Conservation (phyloP, 2,888 invertebrate species). For the Brachylomia viminalis region DNA sequence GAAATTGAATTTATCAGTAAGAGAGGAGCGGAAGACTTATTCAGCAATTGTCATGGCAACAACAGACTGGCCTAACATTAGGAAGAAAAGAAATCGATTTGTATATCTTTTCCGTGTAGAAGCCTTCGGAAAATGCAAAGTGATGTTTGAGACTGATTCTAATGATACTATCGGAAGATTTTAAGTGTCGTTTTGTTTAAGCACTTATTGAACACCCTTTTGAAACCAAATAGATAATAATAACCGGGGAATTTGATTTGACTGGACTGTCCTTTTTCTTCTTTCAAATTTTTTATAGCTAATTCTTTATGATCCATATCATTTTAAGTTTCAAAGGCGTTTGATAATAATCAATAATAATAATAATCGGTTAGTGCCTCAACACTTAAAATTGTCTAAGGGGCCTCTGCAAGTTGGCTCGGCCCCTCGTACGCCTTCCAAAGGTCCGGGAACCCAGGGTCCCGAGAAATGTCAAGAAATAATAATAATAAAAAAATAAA, state of each 20-base stretch:
- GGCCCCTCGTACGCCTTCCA: no score
- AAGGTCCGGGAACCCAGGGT: no score
- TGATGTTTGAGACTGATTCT: constrained; percentile 4
- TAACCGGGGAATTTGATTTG: background rate
- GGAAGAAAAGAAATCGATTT: constrained; percentile 30
- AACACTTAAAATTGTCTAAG: no score
- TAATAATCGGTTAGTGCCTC: no score
- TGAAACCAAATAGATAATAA: background rate
- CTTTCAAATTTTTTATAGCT: background rate
- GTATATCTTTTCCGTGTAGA: constrained; percentile 16
- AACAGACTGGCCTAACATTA: constrained; percentile 18
- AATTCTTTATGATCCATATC: background rate
- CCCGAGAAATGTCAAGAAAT: no score
- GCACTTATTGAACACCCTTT: background rate
- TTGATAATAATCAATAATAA: no score
- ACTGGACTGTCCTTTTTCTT: background rate
- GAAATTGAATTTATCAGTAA: constrained; percentile 17
- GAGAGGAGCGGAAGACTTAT: background rate
- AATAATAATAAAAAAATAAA: no score
- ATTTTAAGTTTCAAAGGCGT: background rate
- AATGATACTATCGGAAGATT: constrained; percentile 12
- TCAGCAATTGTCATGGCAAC: constrained; percentile 19
- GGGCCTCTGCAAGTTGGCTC: no score
- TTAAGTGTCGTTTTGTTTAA: background rate
- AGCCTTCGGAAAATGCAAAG: constrained; percentile 5